Percentiles rank a stretch among this genome's conserved stretches.
phyloP scores from a whole-genome alignment of 1,140 invertebrate species.

The Sarcophaga peregrina region DNA sequence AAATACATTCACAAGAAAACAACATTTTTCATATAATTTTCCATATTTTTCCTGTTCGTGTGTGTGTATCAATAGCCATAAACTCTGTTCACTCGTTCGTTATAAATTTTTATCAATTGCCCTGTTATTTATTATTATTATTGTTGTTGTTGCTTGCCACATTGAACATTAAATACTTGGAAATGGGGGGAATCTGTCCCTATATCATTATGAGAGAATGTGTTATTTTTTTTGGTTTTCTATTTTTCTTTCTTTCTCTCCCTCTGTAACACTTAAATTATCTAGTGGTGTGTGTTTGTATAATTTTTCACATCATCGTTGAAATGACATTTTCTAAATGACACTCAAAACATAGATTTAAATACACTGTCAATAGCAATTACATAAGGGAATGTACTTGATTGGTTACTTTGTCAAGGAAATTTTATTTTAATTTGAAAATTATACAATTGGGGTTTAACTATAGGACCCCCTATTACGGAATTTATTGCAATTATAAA shows the following conservation, averaged over 20 bases:
- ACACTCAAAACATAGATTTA: background rate
- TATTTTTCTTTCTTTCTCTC: too few relatives aligned
- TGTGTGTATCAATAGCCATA: too few relatives aligned
- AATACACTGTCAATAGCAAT: background rate
- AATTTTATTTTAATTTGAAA: background rate
- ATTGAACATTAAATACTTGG: too few relatives aligned
- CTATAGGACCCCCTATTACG: too few relatives aligned
- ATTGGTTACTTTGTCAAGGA: slow-evolving; percentile 35
- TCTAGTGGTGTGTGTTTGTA: background rate
- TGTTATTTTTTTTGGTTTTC: too few relatives aligned
- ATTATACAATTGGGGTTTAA: too few relatives aligned
- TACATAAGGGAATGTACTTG: slow-evolving; percentile 3
- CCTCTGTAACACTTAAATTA: background rate
- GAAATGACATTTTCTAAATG: slow-evolving; percentile 30
- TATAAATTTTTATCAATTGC: background rate
- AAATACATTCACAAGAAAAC: background rate
- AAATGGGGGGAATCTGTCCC: too few relatives aligned
- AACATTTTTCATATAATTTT: slow-evolving; percentile 8
- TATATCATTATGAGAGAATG: too few relatives aligned
- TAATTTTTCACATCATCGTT: slow-evolving; percentile 26
- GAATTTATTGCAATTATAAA: too few relatives aligned
- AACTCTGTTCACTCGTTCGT: too few relatives aligned
- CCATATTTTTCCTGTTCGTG: background rate
- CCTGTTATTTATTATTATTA: background rate
- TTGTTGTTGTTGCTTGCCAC: too few relatives aligned